phyloP scores from a whole-genome alignment of 2,113 vertebrate genomes.

The Agelaius tricolor region DNA sequence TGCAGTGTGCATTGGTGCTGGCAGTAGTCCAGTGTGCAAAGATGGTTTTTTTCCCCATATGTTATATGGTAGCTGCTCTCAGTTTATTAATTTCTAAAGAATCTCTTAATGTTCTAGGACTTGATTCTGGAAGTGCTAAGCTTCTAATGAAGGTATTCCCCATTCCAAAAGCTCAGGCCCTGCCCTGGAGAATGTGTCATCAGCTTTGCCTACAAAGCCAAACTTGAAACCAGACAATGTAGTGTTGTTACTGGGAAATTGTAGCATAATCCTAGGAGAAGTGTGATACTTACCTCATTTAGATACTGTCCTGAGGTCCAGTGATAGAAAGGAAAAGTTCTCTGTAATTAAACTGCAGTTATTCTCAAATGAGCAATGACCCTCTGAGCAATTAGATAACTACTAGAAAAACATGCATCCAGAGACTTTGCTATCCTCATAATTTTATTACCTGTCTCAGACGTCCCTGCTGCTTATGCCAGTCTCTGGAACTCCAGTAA shows the following conservation, averaged over 20 bases:
- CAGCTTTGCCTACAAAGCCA: neutral
- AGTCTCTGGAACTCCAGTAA: neutral
- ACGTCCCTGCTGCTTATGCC: neutral
- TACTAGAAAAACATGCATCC: neutral
- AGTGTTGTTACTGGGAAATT: neutral
- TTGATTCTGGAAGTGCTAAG: neutral
- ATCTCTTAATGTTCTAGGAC: neutral
- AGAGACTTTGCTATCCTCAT: neutral
- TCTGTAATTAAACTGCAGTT: neutral
- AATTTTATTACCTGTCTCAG: neutral
- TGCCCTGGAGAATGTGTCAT: neutral
- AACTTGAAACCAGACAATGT: neutral
- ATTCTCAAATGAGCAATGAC: neutral
- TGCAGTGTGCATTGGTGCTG: neutral
- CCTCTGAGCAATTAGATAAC: neutral
- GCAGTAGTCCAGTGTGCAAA: neutral
- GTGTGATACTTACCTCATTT: neutral
- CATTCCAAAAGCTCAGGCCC: neutral
- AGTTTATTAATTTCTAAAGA: neutral
- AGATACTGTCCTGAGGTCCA: neutral
- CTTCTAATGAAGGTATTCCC: neutral
- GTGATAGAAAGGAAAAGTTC: neutral
- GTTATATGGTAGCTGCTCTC: neutral
- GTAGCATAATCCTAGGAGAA: neutral
- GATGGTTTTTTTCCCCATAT: accelerated